These are phyloP conservation scores for Danio albolineatus DNA, from an alignment of 2,797 vertebrate species.

Conservation along the genomic window DNA sequence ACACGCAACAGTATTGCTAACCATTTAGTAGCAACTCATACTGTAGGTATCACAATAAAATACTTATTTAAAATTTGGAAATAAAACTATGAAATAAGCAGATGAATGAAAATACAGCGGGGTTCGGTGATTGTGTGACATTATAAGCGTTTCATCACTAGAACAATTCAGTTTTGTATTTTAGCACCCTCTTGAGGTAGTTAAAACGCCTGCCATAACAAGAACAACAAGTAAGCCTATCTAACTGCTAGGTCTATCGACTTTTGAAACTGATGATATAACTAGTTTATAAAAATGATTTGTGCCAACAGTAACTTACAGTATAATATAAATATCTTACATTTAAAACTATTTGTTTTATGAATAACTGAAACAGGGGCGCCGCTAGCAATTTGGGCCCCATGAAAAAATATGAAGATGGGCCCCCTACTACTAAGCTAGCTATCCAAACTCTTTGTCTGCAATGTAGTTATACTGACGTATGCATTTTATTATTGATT, in stretches of 20 bases:
- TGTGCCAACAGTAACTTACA: neutral
- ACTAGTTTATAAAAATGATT: neutral
- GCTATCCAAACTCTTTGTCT: no score
- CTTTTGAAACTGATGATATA: neutral
- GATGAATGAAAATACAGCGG: neutral
- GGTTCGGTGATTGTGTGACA: neutral
- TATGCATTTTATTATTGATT: no score
- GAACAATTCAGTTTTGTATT: neutral
- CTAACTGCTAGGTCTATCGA: no score
- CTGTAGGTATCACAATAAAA: neutral
- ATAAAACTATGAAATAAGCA: neutral
- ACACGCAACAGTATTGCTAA: neutral
- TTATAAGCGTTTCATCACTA: neutral
- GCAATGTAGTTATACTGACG: no score
- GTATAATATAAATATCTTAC: neutral
- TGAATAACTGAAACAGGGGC: neutral
- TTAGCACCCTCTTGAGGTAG: slow-evolving; percentile 9
- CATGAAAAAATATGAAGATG: no score
- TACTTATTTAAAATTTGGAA: neutral
- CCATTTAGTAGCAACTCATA: neutral
- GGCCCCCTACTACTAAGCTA: no score
- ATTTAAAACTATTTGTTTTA: neutral
- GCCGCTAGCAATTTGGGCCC: no score
- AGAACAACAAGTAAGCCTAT: no score
- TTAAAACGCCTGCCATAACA: neutral